Conservation (phyloP, 2,113 vertebrate species). For the Psephotus haematonotus region DNA sequence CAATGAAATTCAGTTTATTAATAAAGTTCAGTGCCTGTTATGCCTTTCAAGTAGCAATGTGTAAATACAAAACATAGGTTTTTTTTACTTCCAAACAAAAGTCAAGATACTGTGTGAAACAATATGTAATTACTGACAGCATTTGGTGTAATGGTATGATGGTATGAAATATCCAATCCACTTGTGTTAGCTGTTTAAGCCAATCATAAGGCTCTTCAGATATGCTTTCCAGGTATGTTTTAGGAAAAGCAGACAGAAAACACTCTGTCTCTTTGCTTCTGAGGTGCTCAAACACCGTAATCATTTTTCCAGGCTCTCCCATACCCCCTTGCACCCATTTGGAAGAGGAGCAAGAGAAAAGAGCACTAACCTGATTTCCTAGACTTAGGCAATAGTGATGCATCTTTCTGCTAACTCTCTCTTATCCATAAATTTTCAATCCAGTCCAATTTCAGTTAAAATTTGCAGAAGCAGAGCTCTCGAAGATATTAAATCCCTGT, state of each 20-base stretch:
- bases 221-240: neutral
- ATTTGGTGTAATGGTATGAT: neutral
- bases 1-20: neutral
- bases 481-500: neutral
- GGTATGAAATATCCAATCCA: neutral
- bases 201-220: neutral
- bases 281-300: neutral
- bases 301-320: neutral
- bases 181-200: neutral
- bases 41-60: neutral
- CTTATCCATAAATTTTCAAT: neutral
- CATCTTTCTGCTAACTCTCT: neutral
- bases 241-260: neutral
- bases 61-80: neutral
- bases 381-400: neutral
- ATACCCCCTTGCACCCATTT: neutral
- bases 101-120: neutral
- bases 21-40: neutral
- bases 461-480: neutral
- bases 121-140: neutral
- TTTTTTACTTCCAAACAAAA: neutral
- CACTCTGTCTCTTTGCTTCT: neutral
- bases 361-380: neutral
- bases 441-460: neutral
- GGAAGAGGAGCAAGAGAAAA: neutral